Evolutionary conservation across 2,888 invertebrate genomes (phyloP).

Genomic region (Drosophila affinis): DNA sequence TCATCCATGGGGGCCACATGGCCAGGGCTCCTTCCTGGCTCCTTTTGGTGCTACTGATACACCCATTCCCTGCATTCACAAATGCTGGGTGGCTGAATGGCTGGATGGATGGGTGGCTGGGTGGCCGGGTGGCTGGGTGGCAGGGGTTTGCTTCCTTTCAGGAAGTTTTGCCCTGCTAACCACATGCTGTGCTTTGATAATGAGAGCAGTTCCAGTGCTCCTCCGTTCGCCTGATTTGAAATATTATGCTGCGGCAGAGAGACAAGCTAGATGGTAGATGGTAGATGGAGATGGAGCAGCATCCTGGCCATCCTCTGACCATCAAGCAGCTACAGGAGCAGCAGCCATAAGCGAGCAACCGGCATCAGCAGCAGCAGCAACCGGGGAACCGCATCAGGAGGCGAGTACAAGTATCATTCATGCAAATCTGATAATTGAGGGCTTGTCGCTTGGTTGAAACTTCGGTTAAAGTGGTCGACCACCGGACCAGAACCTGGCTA

Average conservation of each 20-base stretch:
- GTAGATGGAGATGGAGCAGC: conserved; percentile 18
- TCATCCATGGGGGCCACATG: conserved; percentile 55
- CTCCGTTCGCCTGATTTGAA: conserved; percentile 73
- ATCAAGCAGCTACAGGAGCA: conserved; percentile 14
- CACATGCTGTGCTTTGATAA: conserved; percentile 80
- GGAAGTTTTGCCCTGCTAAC: conserved; percentile 62
- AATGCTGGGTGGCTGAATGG: too few relatives aligned
- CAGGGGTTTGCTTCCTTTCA: conserved; percentile 28
- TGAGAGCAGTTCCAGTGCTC: conserved; percentile 52
- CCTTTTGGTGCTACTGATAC: conserved; percentile 1
- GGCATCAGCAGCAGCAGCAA: background rate
- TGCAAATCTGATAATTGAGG: conserved; percentile 80
- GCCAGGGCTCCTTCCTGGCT: conserved; percentile 35
- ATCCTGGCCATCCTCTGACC: conserved; percentile 34
- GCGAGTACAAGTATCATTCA: conserved; percentile 63
- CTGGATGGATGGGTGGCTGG: too few relatives aligned
- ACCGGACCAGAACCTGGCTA: conserved; percentile 25
- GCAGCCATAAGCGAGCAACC: conserved; percentile 18
- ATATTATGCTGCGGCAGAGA: conserved; percentile 69
- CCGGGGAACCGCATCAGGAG: conserved; percentile 21
- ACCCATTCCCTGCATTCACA: background rate
- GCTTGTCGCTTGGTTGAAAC: conserved; percentile 72
- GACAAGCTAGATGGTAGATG: conserved; percentile 3
- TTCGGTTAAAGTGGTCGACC: conserved; percentile 64
- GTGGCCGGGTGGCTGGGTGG: background rate